Percentiles rank a stretch among this genome's conserved stretches.
phyloP scores from a whole-genome alignment of 30 jellyfish, hydroid and myxozoan species.

The Pelagia noctiluca region DNA sequence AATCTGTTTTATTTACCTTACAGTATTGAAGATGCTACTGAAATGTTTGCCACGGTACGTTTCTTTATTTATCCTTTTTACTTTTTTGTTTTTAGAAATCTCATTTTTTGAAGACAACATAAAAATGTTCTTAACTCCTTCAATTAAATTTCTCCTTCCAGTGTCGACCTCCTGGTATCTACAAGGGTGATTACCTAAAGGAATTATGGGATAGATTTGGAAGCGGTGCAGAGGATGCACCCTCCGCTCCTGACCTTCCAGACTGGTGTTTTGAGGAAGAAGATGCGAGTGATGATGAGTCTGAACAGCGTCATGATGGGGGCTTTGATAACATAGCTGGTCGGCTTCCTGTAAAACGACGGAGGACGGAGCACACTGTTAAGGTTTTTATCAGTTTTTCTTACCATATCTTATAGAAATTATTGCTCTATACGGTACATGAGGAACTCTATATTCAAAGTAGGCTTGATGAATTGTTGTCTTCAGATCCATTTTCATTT shows the following conservation, averaged over 20 bases:
- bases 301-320: constrained; percentile 62
- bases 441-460: too few species aligned
- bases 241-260: constrained; percentile 85
- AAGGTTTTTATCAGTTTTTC: constrained; percentile 30
- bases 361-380: constrained; percentile 68
- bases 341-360: constrained; percentile 53
- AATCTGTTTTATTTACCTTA: constrained; percentile 4
- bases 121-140: neutral
- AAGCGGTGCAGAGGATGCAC: constrained; percentile 83
- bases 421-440: too few species aligned
- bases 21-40: constrained; percentile 87
- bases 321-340: constrained; percentile 14
- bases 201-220: constrained; percentile 82
- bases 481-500: too few species aligned
- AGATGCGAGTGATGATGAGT: constrained; percentile 67
- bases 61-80: neutral
- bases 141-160: neutral
- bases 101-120: neutral
- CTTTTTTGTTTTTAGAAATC: neutral
- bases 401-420: neutral
- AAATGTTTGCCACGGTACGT: constrained; percentile 66
- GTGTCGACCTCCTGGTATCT: constrained; percentile 99
- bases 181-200: constrained; percentile 73
- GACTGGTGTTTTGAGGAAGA: constrained; percentile 97
- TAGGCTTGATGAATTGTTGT: too few species aligned